phyloP scores from a whole-genome alignment of 2,797 vertebrate species.

The Sebastes melanostomus region DNA sequence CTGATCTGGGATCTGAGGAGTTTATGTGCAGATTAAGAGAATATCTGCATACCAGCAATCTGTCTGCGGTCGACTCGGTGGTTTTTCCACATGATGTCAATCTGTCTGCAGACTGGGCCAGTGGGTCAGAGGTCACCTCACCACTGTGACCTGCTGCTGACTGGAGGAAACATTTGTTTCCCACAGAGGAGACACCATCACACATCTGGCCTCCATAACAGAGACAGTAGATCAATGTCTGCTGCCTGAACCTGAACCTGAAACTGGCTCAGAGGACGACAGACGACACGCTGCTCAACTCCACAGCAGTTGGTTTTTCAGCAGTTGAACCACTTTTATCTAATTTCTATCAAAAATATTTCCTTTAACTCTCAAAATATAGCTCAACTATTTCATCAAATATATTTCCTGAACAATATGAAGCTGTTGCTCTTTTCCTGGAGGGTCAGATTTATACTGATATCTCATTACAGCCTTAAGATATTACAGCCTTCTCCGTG shows the following conservation, averaged over 20 bases:
- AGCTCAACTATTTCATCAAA: not conserved
- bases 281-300: not conserved
- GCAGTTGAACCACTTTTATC: not conserved
- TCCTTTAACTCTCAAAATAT: not conserved
- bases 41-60: conserved; percentile 25
- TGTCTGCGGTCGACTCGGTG: not conserved
- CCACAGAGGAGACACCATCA: not conserved
- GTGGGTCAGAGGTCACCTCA: conserved; percentile 52
- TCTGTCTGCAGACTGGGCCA: conserved; percentile 46
- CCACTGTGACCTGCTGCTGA: conserved; percentile 11
- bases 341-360: not conserved
- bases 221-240: not conserved
- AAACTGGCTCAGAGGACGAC: not conserved
- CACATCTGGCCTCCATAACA: conserved; percentile 21
- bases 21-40: conserved; percentile 58
- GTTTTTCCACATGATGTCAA: conserved; percentile 25
- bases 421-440: not conserved
- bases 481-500: not conserved
- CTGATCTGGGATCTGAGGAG: conserved; percentile 52
- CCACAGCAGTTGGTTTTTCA: not conserved
- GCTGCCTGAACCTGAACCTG: not conserved
- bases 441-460: not conserved
- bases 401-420: not conserved
- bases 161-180: not conserved
- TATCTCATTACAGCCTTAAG: not conserved